Percentiles rank a stretch among this genome's conserved stretches.
These are phyloP conservation scores for Typhlichthys subterraneus DNA, from an alignment of 2,797 vertebrate species.

Conservation along the genomic window DNA sequence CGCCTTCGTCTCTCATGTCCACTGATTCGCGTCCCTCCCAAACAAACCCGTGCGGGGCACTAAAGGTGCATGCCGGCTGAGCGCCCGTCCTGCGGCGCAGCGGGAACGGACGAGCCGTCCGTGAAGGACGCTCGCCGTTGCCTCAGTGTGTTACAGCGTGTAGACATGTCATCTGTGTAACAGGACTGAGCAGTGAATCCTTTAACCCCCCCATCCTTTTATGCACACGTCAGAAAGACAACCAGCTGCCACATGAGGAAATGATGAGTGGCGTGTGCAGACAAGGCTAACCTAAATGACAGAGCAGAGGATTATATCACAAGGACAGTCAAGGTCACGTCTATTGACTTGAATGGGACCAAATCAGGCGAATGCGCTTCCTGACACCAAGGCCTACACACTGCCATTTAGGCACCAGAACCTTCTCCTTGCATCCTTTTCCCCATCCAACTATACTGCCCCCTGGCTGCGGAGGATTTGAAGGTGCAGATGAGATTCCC, in stretches of 20 bases:
- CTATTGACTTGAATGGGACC: constrained; percentile 64
- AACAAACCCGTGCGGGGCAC: constrained; percentile 38
- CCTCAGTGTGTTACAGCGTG: constrained; percentile 13
- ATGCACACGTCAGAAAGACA: constrained; percentile 46
- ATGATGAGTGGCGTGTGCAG: not conserved
- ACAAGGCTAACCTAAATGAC: constrained; percentile 1
- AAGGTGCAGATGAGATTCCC: too few relatives aligned
- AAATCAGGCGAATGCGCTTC: constrained; percentile 46
- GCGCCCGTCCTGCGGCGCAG: constrained; percentile 59
- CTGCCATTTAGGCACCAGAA: constrained; percentile 69
- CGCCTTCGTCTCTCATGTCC: constrained; percentile 70
- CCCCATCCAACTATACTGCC: too few relatives aligned
- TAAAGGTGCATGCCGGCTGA: constrained; percentile 63
- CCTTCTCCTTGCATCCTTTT: constrained; percentile 10
- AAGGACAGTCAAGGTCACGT: constrained; percentile 40
- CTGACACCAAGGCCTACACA: constrained; percentile 60
- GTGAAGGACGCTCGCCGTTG: constrained; percentile 32
- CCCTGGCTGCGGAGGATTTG: too few relatives aligned
- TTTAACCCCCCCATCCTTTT: constrained; percentile 47
- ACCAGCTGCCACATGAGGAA: constrained; percentile 16
- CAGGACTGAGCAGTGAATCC: constrained; percentile 20
- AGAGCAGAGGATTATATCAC: constrained; percentile 4
- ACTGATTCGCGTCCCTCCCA: constrained; percentile 21
- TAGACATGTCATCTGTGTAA: constrained; percentile 19
- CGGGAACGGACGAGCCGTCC: constrained; percentile 40